Percentiles rank a stretch among this genome's conserved stretches.
Conservation (phyloP, 2,888 invertebrate species). For the Dyspetes luteomarginatus region DNA sequence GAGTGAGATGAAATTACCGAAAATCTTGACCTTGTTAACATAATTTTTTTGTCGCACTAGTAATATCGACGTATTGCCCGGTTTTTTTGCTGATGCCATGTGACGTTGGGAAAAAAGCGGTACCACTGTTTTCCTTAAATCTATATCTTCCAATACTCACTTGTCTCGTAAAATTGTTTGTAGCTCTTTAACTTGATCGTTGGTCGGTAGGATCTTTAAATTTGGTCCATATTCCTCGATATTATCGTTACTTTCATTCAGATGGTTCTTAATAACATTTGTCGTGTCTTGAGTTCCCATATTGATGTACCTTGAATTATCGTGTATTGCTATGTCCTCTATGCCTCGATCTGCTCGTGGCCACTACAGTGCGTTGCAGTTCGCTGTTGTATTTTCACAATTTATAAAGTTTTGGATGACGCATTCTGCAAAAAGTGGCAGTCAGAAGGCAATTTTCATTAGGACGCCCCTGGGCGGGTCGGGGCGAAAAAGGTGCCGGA, state of each 20-base stretch:
- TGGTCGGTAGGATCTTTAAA: conserved; percentile 89
- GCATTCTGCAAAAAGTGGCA: conserved; percentile 47
- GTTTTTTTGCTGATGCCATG: conserved; percentile 12
- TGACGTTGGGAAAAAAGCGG: conserved; percentile 22
- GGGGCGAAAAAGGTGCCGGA: neutral
- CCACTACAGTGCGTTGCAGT: neutral
- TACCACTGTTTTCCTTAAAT: neutral
- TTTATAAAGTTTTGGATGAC: conserved; percentile 43
- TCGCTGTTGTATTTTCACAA: neutral
- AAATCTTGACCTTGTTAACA: conserved; percentile 26
- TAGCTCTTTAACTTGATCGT: conserved; percentile 92
- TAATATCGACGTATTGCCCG: conserved; percentile 8
- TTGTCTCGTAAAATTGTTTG: conserved; percentile 95
- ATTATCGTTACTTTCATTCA: conserved; percentile 79
- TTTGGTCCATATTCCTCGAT: conserved; percentile 88
- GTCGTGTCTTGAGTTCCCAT: conserved; percentile 83
- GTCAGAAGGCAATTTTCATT: neutral
- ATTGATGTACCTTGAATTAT: conserved; percentile 63
- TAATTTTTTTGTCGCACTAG: conserved; percentile 15
- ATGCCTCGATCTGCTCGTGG: neutral
- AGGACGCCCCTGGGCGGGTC: neutral
- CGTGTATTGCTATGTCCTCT: neutral
- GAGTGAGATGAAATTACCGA: conserved; percentile 10
- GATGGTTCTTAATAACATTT: conserved; percentile 75
- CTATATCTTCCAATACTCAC: conserved; percentile 86